Conservation (phyloP, 2,797 vertebrate species). For the Sebastes nivosus region DNA sequence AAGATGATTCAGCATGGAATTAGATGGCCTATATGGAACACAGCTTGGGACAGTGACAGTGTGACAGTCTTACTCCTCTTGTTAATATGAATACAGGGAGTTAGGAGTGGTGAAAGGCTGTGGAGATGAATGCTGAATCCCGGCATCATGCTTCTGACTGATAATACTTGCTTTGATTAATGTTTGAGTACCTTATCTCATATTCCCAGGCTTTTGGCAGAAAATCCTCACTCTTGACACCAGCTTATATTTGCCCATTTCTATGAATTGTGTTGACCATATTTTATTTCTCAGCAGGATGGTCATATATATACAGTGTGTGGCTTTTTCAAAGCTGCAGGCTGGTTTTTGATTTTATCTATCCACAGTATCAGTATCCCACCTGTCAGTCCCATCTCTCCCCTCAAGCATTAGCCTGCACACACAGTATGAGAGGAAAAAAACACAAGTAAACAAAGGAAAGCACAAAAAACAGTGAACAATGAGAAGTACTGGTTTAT, state of each 20-base stretch:
- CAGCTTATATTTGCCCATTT: conserved; percentile 26
- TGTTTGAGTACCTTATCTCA: conserved; percentile 55
- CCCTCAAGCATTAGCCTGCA: background rate
- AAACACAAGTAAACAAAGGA: background rate
- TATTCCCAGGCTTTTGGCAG: conserved; percentile 29
- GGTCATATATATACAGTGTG: background rate
- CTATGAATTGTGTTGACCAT: conserved; percentile 6
- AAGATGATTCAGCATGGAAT: conserved; percentile 76
- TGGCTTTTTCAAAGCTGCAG: conserved; percentile 11
- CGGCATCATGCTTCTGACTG: conserved; percentile 39
- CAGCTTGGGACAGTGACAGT: conserved; percentile 55
- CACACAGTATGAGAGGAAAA: background rate
- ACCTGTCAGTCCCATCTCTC: background rate
- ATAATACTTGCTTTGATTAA: conserved; percentile 61
- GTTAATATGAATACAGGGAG: conserved; percentile 44
- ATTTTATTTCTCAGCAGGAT: conserved; percentile 20
- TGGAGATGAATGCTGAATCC: conserved; percentile 38
- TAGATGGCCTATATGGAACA: conserved; percentile 65
- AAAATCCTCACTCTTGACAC: conserved; percentile 18
- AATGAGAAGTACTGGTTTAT: background rate
- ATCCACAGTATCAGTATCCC: background rate
- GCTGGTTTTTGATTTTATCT: conserved; percentile 10
- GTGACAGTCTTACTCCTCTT: conserved; percentile 42
- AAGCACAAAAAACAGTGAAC: background rate
- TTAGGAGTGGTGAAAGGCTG: conserved; percentile 40